phyloP scores from a whole-genome alignment of 2,888 invertebrate species.

The Rotaria macrura region DNA sequence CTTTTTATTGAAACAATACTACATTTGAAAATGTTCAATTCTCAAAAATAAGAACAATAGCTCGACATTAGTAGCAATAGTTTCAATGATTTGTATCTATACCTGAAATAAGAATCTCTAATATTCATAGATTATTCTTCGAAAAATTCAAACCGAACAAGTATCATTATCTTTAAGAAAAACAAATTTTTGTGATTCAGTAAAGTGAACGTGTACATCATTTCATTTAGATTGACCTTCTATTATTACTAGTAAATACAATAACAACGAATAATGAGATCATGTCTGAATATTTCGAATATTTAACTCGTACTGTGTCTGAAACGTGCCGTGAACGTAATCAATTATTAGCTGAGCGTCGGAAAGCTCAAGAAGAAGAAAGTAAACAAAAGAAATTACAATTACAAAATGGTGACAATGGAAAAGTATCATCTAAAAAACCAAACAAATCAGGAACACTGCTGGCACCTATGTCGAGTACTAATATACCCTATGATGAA shows the following conservation, averaged over 20 bases:
- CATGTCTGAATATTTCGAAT: slow-evolving; percentile 6
- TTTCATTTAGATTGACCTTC: background rate
- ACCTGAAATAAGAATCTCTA: too few relatives aligned
- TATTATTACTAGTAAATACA: background rate
- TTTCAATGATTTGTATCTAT: too few relatives aligned
- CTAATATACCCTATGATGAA: background rate
- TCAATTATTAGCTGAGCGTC: background rate
- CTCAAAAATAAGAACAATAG: too few relatives aligned
- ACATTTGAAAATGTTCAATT: too few relatives aligned
- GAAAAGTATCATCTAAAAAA: background rate
- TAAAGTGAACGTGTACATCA: too few relatives aligned
- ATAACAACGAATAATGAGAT: background rate
- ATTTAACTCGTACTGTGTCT: background rate
- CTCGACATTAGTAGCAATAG: too few relatives aligned
- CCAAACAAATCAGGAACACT: background rate
- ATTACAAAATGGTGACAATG: slow-evolving; percentile 11
- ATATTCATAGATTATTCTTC: too few relatives aligned
- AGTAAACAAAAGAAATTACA: slow-evolving; percentile 2
- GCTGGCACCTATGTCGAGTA: background rate
- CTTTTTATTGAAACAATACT: too few relatives aligned
- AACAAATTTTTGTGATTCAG: too few relatives aligned
- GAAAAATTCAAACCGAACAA: too few relatives aligned
- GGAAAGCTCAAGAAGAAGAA: slow-evolving; percentile 2
- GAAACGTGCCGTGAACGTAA: background rate
- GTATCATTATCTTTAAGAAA: too few relatives aligned